Conservation (phyloP, 2,113 vertebrate genomes). For the Xenopus laevis region DNA sequence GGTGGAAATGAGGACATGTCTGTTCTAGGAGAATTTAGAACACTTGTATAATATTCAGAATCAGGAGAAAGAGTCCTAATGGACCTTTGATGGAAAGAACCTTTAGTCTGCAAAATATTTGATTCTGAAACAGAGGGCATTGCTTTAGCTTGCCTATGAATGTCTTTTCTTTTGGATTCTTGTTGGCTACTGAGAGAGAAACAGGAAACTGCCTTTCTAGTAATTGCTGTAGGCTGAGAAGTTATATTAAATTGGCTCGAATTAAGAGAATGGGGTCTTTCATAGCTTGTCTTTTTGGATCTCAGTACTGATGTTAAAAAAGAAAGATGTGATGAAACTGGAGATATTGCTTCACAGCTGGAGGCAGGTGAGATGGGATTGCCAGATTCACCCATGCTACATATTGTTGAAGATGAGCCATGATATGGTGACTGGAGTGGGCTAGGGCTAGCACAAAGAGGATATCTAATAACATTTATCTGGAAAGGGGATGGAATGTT, state of each 20-base stretch:
- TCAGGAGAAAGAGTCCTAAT: conserved; percentile 32
- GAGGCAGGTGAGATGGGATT: conserved; percentile 57
- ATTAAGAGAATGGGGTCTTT: conserved; percentile 56
- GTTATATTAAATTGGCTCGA: conserved; percentile 72
- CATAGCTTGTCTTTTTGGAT: conserved; percentile 69
- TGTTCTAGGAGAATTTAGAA: conserved; percentile 28
- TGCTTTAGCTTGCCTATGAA: conserved; percentile 23
- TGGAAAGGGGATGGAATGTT: conserved; percentile 71
- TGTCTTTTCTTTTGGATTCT: conserved; percentile 43
- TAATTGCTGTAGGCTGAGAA: conserved; percentile 50
- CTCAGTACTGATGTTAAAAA: conserved; percentile 89
- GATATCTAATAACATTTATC: conserved; percentile 67
- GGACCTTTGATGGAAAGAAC: conserved; percentile 45
- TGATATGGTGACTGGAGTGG: conserved; percentile 65
- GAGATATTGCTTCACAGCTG: conserved; percentile 58
- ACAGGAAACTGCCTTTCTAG: conserved; percentile 60
- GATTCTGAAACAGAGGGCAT: no score
- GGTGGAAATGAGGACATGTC: conserved; percentile 7
- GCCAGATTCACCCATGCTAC: conserved; percentile 59
- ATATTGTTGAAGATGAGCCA: conserved; percentile 67
- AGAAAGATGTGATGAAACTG: conserved; percentile 77
- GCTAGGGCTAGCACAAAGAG: conserved; percentile 79
- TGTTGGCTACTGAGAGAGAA: conserved; percentile 47
- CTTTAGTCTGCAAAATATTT: no score
- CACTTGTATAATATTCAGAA: neutral